Conservation (phyloP, 2,113 vertebrate genomes). For the Cisticola juncidis region DNA sequence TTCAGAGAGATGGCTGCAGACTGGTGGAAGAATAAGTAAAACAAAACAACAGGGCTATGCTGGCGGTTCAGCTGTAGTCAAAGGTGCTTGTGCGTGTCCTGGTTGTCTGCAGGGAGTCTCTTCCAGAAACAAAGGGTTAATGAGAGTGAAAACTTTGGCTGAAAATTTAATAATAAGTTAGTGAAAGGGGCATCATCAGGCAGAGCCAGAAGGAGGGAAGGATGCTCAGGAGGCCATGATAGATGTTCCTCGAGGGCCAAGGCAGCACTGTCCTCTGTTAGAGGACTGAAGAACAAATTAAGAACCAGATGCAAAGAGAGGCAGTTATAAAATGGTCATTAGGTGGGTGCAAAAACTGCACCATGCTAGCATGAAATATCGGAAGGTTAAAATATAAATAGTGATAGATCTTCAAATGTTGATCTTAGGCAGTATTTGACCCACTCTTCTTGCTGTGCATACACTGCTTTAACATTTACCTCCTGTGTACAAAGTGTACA, state of each 20-base stretch:
- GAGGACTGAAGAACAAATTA: neutral
- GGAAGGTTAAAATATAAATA: neutral
- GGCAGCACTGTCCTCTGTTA: neutral
- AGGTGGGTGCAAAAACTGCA: neutral
- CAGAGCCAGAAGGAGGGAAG: neutral
- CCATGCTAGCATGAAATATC: neutral
- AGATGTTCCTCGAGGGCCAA: fast-evolving
- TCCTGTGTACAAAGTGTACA: neutral
- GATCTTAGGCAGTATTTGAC: neutral
- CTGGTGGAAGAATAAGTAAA: neutral
- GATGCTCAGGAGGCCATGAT: neutral
- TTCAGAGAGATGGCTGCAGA: neutral
- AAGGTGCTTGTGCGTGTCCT: neutral
- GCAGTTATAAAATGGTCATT: neutral
- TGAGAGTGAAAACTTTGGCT: neutral
- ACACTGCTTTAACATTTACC: neutral
- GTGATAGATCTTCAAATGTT: neutral
- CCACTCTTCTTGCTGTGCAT: neutral
- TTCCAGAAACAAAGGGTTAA: neutral
- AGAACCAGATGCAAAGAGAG: neutral
- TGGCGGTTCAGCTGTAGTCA: neutral
- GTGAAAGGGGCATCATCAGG: neutral
- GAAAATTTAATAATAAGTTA: neutral
- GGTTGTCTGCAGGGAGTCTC: neutral
- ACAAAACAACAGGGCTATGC: neutral